phyloP scores from a whole-genome alignment of 2,888 invertebrate genomes.

The Volucella inflata region DNA sequence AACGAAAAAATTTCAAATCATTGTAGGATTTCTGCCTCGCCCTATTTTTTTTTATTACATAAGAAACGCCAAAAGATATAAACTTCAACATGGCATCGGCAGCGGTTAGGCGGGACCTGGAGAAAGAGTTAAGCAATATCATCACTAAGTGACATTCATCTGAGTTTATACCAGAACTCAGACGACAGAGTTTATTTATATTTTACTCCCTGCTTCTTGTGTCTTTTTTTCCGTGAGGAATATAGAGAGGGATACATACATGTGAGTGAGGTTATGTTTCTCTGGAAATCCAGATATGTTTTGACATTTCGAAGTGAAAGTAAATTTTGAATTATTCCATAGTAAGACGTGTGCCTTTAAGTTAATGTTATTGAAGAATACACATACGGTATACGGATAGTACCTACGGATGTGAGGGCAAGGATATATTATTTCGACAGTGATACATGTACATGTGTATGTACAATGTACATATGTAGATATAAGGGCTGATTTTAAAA shows the following conservation, averaged over 20 bases:
- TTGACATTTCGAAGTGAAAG: slow-evolving; percentile 63
- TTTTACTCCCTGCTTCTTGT: neutral
- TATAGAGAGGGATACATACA: too few species aligned
- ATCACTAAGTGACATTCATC: slow-evolving; percentile 61
- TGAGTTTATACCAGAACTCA: slow-evolving; percentile 15
- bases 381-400: neutral
- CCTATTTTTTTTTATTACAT: slow-evolving; percentile 15
- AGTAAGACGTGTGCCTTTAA: slow-evolving; percentile 36
- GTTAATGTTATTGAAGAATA: slow-evolving; percentile 28
- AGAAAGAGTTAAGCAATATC: slow-evolving; percentile 34
- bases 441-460: too few species aligned
- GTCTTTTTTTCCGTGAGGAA: neutral
- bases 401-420: too few species aligned
- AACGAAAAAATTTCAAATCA: slow-evolving; percentile 15
- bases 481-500: too few species aligned
- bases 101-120: neutral
- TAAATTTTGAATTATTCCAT: slow-evolving; percentile 44
- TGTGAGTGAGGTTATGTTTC: neutral
- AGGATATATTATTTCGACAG: too few species aligned
- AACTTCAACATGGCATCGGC: neutral
- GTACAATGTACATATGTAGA: too few species aligned
- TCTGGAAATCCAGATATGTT: slow-evolving; percentile 36
- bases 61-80: neutral
- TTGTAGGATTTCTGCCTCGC: slow-evolving; percentile 31
- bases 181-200: slow-evolving; percentile 3